These are phyloP conservation scores for Poecilus cupreus DNA, from an alignment of 2,888 invertebrate species.

Conservation along the genomic window DNA sequence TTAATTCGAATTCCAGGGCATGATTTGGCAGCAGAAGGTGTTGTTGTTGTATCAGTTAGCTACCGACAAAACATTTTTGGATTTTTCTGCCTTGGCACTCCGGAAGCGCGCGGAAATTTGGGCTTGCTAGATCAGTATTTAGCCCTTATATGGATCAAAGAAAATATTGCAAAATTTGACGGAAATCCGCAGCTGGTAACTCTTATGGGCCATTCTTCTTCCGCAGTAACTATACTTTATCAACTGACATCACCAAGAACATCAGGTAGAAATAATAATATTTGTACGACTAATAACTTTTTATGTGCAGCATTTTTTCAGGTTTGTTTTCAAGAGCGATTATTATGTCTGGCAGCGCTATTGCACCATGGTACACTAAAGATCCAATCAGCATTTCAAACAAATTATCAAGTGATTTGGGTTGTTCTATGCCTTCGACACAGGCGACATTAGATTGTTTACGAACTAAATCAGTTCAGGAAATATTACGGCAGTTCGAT, in stretches of 20 bases:
- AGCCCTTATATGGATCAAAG: slow-evolving; percentile 85
- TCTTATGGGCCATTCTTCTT: slow-evolving; percentile 87
- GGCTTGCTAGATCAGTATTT: slow-evolving; percentile 90
- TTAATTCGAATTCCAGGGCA: slow-evolving; percentile 78
- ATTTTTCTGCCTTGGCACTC: slow-evolving; percentile 77
- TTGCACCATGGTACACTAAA: slow-evolving; percentile 72
- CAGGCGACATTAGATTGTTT: slow-evolving; percentile 78
- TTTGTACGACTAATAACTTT: neutral
- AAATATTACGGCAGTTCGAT: slow-evolving; percentile 77
- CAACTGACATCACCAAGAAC: slow-evolving; percentile 81
- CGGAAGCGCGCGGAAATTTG: slow-evolving; percentile 85
- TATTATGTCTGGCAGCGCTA: slow-evolving; percentile 79
- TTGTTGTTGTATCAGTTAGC: slow-evolving; percentile 82
- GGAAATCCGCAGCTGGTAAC: slow-evolving; percentile 88
- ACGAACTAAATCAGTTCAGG: slow-evolving; percentile 76
- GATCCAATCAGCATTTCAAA: slow-evolving; percentile 74
- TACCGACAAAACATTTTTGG: slow-evolving; percentile 84
- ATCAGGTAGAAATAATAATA: slow-evolving; percentile 72
- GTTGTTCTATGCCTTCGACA: slow-evolving; percentile 74
- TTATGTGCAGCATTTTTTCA: slow-evolving; percentile 65
- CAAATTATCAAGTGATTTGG: slow-evolving; percentile 76
- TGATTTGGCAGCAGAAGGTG: slow-evolving; percentile 82
- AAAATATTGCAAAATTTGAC: slow-evolving; percentile 86
- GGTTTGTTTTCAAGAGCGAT: slow-evolving; percentile 81
- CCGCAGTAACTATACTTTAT: slow-evolving; percentile 81